A percentile compares a stretch with the other conserved stretches of the same genome.
These are phyloP conservation scores for Venustoraphidia nigricollis DNA, from an alignment of 2,888 invertebrate species.

Conservation along the genomic window DNA sequence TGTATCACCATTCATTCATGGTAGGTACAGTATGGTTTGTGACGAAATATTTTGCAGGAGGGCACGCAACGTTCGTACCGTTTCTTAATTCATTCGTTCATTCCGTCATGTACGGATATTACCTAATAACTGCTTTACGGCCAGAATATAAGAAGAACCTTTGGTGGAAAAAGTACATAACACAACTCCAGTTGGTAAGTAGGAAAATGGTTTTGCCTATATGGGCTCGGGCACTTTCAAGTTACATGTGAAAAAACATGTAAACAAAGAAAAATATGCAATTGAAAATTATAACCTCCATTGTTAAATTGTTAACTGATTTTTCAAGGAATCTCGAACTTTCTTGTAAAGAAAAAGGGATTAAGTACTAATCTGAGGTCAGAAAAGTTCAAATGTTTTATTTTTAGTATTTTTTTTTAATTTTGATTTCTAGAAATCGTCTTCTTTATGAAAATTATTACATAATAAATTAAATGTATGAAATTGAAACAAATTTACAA, in stretches of 20 bases:
- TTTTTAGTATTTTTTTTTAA: no score
- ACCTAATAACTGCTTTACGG: conserved; percentile 66
- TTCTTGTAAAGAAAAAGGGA: no score
- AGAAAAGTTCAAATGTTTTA: no score
- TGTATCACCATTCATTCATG: conserved; percentile 66
- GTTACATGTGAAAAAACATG: no score
- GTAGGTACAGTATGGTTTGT: conserved; percentile 58
- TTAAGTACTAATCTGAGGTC: no score
- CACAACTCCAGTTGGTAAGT: conserved; percentile 59
- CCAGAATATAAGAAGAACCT: conserved; percentile 65
- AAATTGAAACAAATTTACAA: no score
- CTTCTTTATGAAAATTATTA: no score
- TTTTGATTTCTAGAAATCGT: no score
- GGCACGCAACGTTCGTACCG: conserved; percentile 66
- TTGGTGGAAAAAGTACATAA: conserved; percentile 82
- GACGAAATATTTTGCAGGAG: conserved; percentile 55
- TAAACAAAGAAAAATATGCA: neutral
- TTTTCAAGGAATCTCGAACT: no score
- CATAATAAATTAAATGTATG: no score
- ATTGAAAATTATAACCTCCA: neutral
- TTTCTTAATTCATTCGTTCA: conserved; percentile 73
- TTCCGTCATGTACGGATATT: conserved; percentile 75
- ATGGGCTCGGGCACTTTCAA: no score
- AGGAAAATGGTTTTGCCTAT: neutral
- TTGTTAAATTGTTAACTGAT: no score